Evolutionary conservation across 2,797 vertebrate genomes (phyloP), one percentile per base, ranked within the genome.

Genomic region (Takifugu ocellatus): DNA sequence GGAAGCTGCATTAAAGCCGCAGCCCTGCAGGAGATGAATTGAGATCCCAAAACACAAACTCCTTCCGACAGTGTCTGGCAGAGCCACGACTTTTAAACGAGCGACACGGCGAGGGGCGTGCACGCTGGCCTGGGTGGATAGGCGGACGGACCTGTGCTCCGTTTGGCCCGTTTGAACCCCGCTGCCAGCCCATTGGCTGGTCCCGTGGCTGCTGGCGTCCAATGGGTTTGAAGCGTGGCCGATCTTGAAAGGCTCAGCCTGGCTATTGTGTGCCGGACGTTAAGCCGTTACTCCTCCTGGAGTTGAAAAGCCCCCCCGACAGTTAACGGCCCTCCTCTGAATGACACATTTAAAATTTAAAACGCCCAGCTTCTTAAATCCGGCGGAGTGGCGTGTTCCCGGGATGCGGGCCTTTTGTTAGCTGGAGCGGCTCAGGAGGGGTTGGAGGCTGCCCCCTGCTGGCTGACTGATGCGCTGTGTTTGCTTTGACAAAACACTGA

Each of bases 301-400:
- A 43, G 59, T 68, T 70, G 48, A 74, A 83, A 74, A 59, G 54
- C 59, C 59, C 43, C 46, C 45, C 17, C 72, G 63, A 65, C 70
- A 59, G 72, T 65, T 72, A 78, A 79, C 57, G 56, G 72, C 55
- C 58, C 0, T 25, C 64, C 64, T 74, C 76, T 81, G 79, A 82
- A 21, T 59, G 65, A n/a, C 72, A 42, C 68, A 75, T 90, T 89
- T 87, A 74, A 84, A 81, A 74, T 77, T 84, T 86, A 84, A 87
- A 90, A 70, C 70, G 51, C 68, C 43, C 43, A 55, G 55, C n/a
- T 43, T 43, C 10, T 3, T 11, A 8, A 12, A 4, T 4, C 27
- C 27, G 27, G 27, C 27, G 4, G 27, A 29, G 27, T 3, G 16
- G 52, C 1, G 17, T 49, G 70, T 84, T 71, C 72, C 55, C 44